These are phyloP conservation scores for Sarcophilus harrisii DNA, from an alignment of 2,797 vertebrate species.

Conservation along the genomic window DNA sequence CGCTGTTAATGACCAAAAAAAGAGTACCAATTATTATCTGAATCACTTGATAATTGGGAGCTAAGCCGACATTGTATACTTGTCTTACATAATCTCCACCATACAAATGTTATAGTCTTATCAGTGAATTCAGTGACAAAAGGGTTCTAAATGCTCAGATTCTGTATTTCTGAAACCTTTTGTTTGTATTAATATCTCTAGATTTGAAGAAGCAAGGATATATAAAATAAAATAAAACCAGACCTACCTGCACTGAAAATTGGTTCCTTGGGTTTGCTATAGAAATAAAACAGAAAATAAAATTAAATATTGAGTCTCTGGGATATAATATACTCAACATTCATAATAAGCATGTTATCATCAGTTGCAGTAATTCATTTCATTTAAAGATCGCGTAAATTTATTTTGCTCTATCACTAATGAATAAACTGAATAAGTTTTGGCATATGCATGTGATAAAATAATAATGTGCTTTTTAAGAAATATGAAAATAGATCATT, in stretches of 20 bases:
- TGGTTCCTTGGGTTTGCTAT: slow-evolving; percentile 98
- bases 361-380: accelerated
- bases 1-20: slow-evolving; percentile 36
- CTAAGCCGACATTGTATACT: background rate
- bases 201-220: background rate
- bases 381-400: accelerated
- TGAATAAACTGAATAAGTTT: background rate
- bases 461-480: background rate
- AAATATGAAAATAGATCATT: background rate
- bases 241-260: slow-evolving; percentile 97
- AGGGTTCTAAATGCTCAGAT: background rate
- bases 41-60: background rate
- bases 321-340: accelerated
- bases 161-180: background rate
- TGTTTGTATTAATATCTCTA: background rate
- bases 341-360: background rate
- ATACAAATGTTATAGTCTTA: background rate
- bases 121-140: background rate
- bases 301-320: slow-evolving; percentile 47
- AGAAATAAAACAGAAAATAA: slow-evolving; percentile 79
- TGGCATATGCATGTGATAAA: background rate
- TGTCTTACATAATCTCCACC: background rate
- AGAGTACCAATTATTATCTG: slow-evolving; percentile 42
- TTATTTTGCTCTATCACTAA: background rate
- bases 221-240: background rate